phyloP scores from a whole-genome alignment of 2,888 invertebrate species.

The Ectropis crepuscularia region DNA sequence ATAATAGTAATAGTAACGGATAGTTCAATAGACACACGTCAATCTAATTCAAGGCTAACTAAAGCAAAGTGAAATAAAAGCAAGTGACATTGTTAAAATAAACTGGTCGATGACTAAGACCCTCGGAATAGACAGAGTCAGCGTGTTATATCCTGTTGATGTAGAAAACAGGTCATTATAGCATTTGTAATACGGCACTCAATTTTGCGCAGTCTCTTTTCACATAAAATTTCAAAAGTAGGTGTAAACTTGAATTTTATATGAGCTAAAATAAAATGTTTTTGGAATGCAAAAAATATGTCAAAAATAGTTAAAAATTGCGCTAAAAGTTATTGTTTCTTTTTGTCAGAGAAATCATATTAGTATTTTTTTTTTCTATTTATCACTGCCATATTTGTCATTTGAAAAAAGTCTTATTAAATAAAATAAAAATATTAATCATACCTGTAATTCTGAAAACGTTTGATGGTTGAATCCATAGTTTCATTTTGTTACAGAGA shows the following conservation, averaged over 20 bases:
- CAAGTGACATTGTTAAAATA: conserved; percentile 23
- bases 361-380: too few relatives aligned
- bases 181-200: conserved; percentile 52
- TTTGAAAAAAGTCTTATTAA: too few relatives aligned
- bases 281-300: neutral
- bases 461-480: too few relatives aligned
- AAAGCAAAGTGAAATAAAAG: conserved; percentile 22
- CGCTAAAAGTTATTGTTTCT: too few relatives aligned
- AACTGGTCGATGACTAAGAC: conserved; percentile 58
- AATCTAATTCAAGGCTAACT: conserved; percentile 16
- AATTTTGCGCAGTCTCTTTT: conserved; percentile 36
- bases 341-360: too few relatives aligned
- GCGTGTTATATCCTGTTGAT: conserved; percentile 56
- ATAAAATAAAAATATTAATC: too few relatives aligned
- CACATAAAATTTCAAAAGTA: neutral
- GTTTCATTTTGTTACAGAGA: too few relatives aligned
- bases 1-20: neutral
- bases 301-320: too few relatives aligned
- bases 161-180: conserved; percentile 62
- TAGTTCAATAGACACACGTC: conserved; percentile 8
- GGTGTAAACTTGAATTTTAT: neutral
- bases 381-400: too few relatives aligned
- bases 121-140: conserved; percentile 56
- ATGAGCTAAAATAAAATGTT: neutral
- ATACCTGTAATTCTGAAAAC: too few relatives aligned